A percentile compares a stretch with the other conserved stretches of the same genome.
These are phyloP conservation scores for Diploptera punctata DNA, from an alignment of 2,888 invertebrate species.

Conservation along the genomic window DNA sequence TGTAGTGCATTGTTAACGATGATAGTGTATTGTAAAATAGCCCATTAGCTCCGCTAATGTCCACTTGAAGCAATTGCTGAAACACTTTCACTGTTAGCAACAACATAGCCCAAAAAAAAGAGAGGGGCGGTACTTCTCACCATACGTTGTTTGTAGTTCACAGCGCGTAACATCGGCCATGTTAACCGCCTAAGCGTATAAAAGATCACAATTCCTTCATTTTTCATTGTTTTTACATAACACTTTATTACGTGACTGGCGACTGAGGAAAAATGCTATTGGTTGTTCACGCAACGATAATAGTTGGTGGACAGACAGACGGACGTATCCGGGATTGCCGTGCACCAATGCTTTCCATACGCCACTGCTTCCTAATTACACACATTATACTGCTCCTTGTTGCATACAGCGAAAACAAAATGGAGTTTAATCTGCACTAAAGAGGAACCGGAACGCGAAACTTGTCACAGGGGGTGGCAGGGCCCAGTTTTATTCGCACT, in stretches of 20 bases:
- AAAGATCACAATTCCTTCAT: neutral
- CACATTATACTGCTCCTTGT: slow-evolving; percentile 22
- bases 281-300: neutral
- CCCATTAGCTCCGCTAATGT: no score
- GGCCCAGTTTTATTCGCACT: no score
- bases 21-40: no score
- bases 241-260: neutral
- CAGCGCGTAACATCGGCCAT: no score
- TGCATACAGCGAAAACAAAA: slow-evolving; percentile 23
- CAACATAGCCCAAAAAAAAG: no score
- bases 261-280: neutral
- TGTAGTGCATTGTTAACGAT: no score
- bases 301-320: neutral
- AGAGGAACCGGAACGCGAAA: no score
- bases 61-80: no score
- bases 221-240: neutral
- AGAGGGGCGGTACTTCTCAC: no score
- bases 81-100: no score
- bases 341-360: slow-evolving; percentile 21
- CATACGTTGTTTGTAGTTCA: no score
- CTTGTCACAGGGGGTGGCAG: no score
- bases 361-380: slow-evolving; percentile 23
- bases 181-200: neutral
- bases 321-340: slow-evolving; percentile 14
- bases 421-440: neutral